These are phyloP conservation scores for Melanotus villosus DNA, from an alignment of 2,888 invertebrate genomes.

Conservation along the genomic window DNA sequence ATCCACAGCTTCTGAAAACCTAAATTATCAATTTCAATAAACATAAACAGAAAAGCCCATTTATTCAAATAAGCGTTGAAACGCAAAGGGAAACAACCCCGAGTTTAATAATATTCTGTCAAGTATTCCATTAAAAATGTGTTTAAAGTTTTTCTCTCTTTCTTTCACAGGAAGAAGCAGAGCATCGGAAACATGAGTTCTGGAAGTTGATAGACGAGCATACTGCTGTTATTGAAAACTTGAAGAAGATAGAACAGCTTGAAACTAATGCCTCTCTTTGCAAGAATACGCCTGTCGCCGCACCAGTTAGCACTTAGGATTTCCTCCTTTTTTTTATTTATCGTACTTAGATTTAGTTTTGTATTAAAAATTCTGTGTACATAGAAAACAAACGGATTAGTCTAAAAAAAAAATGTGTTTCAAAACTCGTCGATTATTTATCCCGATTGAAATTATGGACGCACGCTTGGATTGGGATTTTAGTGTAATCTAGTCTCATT, in stretches of 20 bases:
- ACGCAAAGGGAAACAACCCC: too few relatives aligned
- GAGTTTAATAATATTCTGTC: not conserved
- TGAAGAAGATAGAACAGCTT: conserved; percentile 64
- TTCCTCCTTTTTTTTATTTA: too few relatives aligned
- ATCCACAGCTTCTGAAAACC: too few relatives aligned
- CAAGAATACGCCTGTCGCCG: conserved; percentile 46
- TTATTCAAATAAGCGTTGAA: too few relatives aligned
- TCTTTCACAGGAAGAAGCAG: conserved; percentile 66
- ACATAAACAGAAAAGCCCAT: too few relatives aligned
- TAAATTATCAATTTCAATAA: too few relatives aligned
- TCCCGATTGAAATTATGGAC: too few relatives aligned
- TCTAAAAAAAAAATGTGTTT: too few relatives aligned
- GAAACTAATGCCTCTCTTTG: conserved; percentile 52
- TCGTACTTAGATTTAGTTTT: not conserved
- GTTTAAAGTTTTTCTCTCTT: conserved; percentile 25
- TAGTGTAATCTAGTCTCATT: too few relatives aligned
- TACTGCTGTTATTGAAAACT: conserved; percentile 62
- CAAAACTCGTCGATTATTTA: too few relatives aligned
- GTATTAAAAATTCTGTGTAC: conserved; percentile 5
- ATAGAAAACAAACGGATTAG: not conserved
- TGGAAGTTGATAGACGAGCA: conserved; percentile 65
- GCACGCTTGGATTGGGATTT: too few relatives aligned
- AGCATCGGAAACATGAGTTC: conserved; percentile 63
- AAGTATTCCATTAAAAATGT: conserved; percentile 4
- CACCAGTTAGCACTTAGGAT: conserved; percentile 54